A percentile compares a stretch with the other conserved stretches of the same genome.
phyloP scores from a whole-genome alignment of 2,888 invertebrate species.

The Rhamphomyia laevipes region DNA sequence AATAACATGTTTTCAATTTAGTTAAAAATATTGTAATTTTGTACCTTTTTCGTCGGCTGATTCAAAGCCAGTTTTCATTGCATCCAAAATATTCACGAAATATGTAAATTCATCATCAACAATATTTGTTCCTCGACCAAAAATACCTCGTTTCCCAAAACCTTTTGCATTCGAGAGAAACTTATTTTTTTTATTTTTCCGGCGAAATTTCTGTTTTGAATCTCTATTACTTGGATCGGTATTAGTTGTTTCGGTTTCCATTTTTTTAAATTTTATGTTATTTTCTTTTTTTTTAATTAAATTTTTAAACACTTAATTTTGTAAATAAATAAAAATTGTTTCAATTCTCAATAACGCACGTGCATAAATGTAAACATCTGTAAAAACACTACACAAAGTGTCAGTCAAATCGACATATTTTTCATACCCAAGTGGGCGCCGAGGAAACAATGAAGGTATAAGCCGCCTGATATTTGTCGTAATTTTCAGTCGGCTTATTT shows the following conservation, averaged over 20 bases:
- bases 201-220: neutral
- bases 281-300: too few species aligned
- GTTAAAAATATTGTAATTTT: constrained; percentile 13
- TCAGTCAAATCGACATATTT: too few species aligned
- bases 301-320: too few species aligned
- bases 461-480: too few species aligned
- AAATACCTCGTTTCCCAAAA: constrained; percentile 60
- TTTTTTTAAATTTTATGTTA: too few species aligned
- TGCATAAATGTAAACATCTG: neutral
- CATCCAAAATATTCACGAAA: constrained; percentile 62
- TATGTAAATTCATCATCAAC: constrained; percentile 65
- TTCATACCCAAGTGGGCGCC: too few species aligned
- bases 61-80: constrained; percentile 54
- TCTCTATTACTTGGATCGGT: neutral
- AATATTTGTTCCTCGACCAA: constrained; percentile 57
- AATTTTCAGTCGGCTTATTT: too few species aligned
- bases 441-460: too few species aligned
- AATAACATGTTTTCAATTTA: neutral
- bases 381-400: too few species aligned
- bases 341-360: neutral
- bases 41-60: constrained; percentile 61
- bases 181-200: constrained; percentile 24
- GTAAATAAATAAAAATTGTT: too few species aligned
- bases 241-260: neutral
- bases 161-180: constrained; percentile 58